Evolutionary conservation across 2,113 vertebrate genomes (phyloP).

Genomic region (Platanista minor): DNA sequence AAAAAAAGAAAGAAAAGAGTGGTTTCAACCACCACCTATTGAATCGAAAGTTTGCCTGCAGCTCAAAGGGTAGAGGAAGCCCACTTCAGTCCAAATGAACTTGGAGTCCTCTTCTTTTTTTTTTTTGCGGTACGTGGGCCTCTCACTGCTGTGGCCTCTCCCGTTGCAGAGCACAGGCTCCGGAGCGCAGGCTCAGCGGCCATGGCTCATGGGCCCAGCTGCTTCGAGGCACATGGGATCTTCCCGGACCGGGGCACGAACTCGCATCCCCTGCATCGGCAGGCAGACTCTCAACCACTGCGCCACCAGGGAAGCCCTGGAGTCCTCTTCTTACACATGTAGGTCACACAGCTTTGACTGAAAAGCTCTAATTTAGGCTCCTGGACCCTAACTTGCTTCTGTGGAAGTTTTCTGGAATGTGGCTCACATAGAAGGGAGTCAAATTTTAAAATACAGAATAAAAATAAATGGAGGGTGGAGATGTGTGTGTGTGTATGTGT

Average conservation of each 20-base stretch:
- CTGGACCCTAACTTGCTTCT: background rate
- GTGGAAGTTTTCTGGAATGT: background rate
- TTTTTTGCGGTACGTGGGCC: no score
- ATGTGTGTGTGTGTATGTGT: background rate
- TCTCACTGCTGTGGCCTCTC: no score
- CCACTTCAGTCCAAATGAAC: background rate
- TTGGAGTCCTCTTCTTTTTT: background rate
- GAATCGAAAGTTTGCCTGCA: background rate
- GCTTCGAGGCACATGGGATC: no score
- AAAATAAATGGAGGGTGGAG: background rate
- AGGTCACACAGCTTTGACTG: background rate
- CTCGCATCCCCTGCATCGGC: no score
- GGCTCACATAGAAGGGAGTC: background rate
- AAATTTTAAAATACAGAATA: background rate
- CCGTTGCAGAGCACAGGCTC: no score
- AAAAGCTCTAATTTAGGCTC: background rate
- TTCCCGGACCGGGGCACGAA: no score
- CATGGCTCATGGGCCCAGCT: no score
- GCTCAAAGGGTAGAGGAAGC: background rate
- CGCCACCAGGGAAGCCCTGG: background rate
- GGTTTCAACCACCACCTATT: background rate
- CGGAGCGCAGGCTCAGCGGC: no score
- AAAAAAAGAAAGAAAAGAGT: background rate
- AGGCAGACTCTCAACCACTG: no score
- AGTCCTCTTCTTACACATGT: background rate